Evolutionary conservation across 2,797 vertebrate species (phyloP).

Genomic region (Urophycis tenuis): DNA sequence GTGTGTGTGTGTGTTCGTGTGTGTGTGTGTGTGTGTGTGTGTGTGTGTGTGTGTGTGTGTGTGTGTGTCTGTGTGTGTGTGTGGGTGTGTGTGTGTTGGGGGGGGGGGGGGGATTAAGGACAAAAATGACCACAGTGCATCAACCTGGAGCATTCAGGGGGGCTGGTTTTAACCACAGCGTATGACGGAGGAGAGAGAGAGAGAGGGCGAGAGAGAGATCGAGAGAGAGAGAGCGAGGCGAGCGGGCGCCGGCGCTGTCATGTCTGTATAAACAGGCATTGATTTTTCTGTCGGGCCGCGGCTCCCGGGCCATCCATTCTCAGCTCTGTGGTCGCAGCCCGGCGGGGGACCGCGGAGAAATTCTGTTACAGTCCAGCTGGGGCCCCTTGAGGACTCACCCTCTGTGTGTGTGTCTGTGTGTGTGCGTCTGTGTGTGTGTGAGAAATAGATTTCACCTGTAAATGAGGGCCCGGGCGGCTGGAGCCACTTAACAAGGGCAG

Average conservation of each 20-base stretch:
- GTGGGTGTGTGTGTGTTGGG: slow-evolving; percentile 11
- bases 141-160: slow-evolving; percentile 44
- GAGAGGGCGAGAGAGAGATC: slow-evolving; percentile 3
- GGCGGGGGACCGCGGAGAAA: slow-evolving; percentile 87
- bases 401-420: slow-evolving; percentile 2
- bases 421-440: slow-evolving; percentile 1
- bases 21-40: too few species aligned
- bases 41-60: too few species aligned
- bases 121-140: slow-evolving; percentile 53
- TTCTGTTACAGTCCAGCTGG: slow-evolving; percentile 98
- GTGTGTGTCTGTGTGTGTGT: too few species aligned
- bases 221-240: slow-evolving; percentile 63
- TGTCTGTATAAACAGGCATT: slow-evolving; percentile 99
- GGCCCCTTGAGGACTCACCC: slow-evolving; percentile 93
- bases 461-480: slow-evolving; percentile 68
- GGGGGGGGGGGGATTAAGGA: slow-evolving; percentile 50
- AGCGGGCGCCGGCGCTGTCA: slow-evolving; percentile 83
- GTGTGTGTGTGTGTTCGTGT: too few species aligned
- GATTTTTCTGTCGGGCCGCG: slow-evolving; percentile 99
- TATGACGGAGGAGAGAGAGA: slow-evolving; percentile 26
- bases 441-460: slow-evolving; percentile 99
- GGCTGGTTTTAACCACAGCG: slow-evolving; percentile 52
- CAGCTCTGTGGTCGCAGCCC: slow-evolving; percentile 94
- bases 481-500: slow-evolving; percentile 70
- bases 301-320: slow-evolving; percentile 99